Evolutionary conservation across 2,888 invertebrate genomes (phyloP).

Genomic region (Falcaria lacertinaria): DNA sequence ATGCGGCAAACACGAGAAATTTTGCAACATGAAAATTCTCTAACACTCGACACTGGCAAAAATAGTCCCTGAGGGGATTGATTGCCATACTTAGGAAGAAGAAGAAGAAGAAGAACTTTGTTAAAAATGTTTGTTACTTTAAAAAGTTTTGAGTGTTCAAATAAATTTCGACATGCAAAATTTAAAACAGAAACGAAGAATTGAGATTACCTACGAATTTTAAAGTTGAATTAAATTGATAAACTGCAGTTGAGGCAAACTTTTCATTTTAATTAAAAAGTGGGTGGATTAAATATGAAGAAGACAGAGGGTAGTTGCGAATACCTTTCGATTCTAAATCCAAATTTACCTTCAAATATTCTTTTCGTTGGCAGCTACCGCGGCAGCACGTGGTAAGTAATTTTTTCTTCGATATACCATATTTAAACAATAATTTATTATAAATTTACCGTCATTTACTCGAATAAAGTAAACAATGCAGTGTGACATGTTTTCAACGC

Average conservation of each 20-base stretch:
- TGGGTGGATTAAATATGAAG: conserved; percentile 7
- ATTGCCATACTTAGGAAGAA: too few species aligned
- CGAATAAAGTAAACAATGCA: conserved; percentile 4
- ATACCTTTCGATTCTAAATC: conserved; percentile 17
- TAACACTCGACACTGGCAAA: too few species aligned
- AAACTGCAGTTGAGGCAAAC: neutral
- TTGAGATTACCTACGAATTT: neutral
- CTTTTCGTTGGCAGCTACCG: conserved; percentile 33
- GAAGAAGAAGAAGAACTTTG: too few species aligned
- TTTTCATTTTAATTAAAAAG: neutral
- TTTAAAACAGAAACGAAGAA: too few species aligned
- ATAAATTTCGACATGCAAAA: too few species aligned
- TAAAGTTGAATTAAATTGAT: neutral
- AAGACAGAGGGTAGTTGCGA: conserved; percentile 33
- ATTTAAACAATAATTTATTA: conserved; percentile 28
- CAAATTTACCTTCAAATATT: conserved; percentile 35
- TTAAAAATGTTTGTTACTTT: too few species aligned
- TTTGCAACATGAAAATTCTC: too few species aligned
- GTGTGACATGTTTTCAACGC: conserved; percentile 17
- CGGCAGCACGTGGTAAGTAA: conserved; percentile 55
- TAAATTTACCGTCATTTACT: conserved; percentile 43
- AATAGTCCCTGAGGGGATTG: too few species aligned
- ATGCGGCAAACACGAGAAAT: too few species aligned
- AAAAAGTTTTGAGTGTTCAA: too few species aligned
- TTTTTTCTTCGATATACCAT: conserved; percentile 17